Percentiles rank a stretch among this genome's conserved stretches.
Conservation (phyloP, 2,113 vertebrate species). For the Podarcis muralis region DNA sequence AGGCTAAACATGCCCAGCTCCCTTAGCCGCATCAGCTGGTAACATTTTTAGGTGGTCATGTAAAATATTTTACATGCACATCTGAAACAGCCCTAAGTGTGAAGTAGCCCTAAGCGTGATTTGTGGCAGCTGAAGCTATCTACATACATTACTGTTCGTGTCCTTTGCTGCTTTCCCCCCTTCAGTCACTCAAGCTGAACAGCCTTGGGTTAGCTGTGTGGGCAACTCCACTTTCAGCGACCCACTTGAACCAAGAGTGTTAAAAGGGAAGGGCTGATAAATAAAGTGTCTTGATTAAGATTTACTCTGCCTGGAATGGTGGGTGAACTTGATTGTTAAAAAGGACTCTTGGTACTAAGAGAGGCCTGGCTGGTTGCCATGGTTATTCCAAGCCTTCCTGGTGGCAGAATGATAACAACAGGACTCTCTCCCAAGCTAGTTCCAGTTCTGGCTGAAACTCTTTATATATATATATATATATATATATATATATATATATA, state of each 20-base stretch:
- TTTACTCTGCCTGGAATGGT: constrained; percentile 9
- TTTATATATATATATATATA: not conserved
- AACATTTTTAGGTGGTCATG: not conserved
- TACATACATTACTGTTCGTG: not conserved
- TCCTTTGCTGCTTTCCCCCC: not conserved
- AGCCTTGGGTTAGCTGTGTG: not conserved
- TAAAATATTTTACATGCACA: not conserved
- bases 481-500: too few species aligned
- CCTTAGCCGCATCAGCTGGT: not conserved
- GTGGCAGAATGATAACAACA: not conserved
- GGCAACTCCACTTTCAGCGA: not conserved
- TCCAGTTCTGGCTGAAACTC: not conserved
- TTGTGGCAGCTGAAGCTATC: not conserved
- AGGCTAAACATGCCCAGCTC: too few species aligned
- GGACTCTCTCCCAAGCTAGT: not conserved
- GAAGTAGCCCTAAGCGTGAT: too few species aligned
- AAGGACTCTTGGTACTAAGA: not conserved
- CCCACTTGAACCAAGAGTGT: constrained; percentile 46
- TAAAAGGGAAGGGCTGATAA: constrained; percentile 52
- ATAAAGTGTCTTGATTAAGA: constrained; percentile 58
- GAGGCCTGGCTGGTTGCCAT: constrained; percentile 19
- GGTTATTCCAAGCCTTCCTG: not conserved
- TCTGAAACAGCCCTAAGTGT: not conserved
- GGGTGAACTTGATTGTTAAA: not conserved
- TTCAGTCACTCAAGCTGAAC: not conserved